Base-by-base conservation (phyloP, 37 sponge, comb jelly and placozoan species). In the Haliclona indistincta region DNA sequence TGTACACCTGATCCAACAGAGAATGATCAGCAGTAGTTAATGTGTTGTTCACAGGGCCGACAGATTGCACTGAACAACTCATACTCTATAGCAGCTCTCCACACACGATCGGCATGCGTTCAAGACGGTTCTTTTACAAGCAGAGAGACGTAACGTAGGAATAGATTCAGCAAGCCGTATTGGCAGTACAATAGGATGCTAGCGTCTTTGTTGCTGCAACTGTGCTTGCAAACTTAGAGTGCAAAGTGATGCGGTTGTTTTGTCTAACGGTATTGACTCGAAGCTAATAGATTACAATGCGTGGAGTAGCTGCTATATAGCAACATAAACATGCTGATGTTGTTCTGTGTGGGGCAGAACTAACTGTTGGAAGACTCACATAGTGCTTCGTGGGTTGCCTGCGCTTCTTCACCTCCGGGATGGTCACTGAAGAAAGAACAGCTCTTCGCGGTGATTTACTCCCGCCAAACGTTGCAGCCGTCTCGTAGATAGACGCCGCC, bases 1-100 rank as follows among this genome's bases (percentile, higher is more conserved):
- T 88, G 83, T 88, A 93, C 11, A 85, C 86, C 86, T 93, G 79
- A 5, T 36, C 30, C 19, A 68, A 38, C 6, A 30, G 2, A 43
- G 45, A 3, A 4, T 55, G 56, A 67, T n/a, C n/a, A n/a, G n/a
- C n/a, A n/a, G n/a, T n/a, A n/a, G n/a, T n/a, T n/a, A n/a, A n/a
- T n/a, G 10, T 20, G 4, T 8, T 38, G 4, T 40, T 8, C 28
- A 35, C n/a, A 32, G 67, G 4, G 13, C 29, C 8, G 22, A 65
- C 4, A 15, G 15, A 33, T 68, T 43, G 22, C 41, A 39, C 44
- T 35, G 43, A 68, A 28, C 29, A 68, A 6, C 44, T 23, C 41
- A 7, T 35, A 11, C 52, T 49, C 17, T 11, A 49, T 19, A 11
- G 17, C 15, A 11, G 17, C 17, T 11, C 52, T 2, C 6, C 26